Base-by-base conservation (phyloP, 2,888 invertebrate species). In the Molorchus minor region DNA sequence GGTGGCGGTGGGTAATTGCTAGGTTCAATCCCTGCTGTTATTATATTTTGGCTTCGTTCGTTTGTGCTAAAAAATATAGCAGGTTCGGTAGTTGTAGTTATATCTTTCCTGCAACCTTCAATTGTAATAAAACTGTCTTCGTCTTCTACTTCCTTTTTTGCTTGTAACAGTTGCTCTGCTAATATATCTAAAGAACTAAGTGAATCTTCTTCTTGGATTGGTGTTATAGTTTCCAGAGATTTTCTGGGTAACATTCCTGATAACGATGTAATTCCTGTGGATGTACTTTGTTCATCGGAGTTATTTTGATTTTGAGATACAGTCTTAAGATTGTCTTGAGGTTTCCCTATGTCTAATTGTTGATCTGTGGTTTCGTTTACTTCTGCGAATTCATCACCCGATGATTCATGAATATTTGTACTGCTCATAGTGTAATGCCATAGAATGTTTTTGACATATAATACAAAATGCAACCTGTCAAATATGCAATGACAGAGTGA, bases 61-160 rank as follows among this genome's bases (percentile, higher is more conserved):
- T 49, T 21, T 13, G 1, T 12, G 12, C 49, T 40, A 29, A 49
- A 49, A 16, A 49, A 10, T 1, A 15, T 38, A 5, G 25, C 16
- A 5, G 21, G 38, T 5, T 49, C 49, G 4, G 38, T 49, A 38
- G 15, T 17, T 21, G 38, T 49, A 3, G 17, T 25, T 25, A 21
- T 49, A 36, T 49, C 49, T 25, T 49, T 25, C 16, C 21, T 21
- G 16, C 49, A 49, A 0, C 25, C 25, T 13, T 49, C 49, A 13
- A 38, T 29, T 10, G 49, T 49, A 25, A 38, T 3, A 25, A 49
- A 49, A 21, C 49, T 49, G 0, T 25, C 38, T 10, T 44, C 44
- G 15, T 49, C 49, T 8, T 49, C 49, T 15, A 38, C 0, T 13
- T 38, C 20, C 3, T 1, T 17, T 13, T 38, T 49, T 19, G 21